A percentile compares a stretch with the other conserved stretches of the same genome.
phyloP scores from a whole-genome alignment of 2,113 vertebrate genomes.

The Anoura caudifer region DNA sequence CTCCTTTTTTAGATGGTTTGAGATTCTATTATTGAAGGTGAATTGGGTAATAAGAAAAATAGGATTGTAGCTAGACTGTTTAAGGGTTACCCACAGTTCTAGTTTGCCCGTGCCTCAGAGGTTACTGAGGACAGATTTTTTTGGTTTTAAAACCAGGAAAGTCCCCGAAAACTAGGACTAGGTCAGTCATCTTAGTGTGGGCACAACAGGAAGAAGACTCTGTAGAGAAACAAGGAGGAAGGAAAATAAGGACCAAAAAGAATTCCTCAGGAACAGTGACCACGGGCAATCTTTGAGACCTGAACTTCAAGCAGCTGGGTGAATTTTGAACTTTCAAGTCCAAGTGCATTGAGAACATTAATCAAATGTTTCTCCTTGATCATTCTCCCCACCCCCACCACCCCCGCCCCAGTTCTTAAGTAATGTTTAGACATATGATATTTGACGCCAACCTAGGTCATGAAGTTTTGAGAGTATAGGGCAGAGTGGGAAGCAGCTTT shows the following conservation, averaged over 20 bases:
- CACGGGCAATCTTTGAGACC: not conserved
- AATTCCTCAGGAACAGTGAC: not conserved
- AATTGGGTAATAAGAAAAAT: not conserved
- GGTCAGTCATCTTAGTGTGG: not conserved
- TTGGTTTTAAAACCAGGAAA: not conserved
- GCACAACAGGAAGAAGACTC: not conserved
- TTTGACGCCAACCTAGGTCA: not conserved
- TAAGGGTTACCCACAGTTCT: not conserved
- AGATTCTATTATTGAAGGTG: not conserved
- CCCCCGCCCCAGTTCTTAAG: not conserved
- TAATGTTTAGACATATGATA: not conserved
- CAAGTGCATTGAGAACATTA: not conserved
- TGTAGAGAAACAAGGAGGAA: not conserved
- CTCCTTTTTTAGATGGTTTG: not conserved
- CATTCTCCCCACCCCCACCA: not conserved
- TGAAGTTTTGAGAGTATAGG: not conserved
- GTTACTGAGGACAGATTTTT: not conserved
- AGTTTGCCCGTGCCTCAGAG: not conserved
- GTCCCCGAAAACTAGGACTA: not conserved
- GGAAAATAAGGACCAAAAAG: not conserved
- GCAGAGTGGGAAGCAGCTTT: not conserved
- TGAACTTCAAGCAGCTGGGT: not conserved
- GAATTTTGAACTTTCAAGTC: not conserved
- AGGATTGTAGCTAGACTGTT: not conserved
- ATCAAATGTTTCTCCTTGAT: not conserved